Conservation (phyloP, 2,888 invertebrate species). For the Nysson spinosus region DNA sequence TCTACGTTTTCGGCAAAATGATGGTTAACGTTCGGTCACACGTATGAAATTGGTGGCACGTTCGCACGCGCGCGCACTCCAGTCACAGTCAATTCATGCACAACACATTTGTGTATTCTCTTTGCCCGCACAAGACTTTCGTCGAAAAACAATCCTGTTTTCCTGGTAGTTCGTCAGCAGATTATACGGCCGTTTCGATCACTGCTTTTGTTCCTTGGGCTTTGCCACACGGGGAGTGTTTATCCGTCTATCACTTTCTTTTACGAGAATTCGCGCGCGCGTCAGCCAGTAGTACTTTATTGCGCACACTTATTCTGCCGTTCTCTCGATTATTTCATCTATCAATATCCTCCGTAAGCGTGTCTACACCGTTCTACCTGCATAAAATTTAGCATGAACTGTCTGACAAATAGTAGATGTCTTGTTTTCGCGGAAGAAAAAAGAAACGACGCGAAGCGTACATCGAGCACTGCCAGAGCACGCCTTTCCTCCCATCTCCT, state of each 20-base stretch:
- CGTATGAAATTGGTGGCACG: constrained; percentile 45
- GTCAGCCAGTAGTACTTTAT: constrained; percentile 22
- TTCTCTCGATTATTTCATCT: constrained; percentile 9
- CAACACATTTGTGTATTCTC: constrained; percentile 26
- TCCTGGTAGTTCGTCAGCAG: background rate
- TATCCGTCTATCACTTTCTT: constrained; percentile 37
- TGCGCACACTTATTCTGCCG: constrained; percentile 29
- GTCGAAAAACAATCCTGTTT: constrained; percentile 19
- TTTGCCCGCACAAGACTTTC: constrained; percentile 1
- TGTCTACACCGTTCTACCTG: constrained; percentile 28
- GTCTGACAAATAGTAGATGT: constrained; percentile 37
- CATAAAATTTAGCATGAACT: constrained; percentile 31
- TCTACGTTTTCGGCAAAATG: constrained; percentile 22
- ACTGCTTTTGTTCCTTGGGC: constrained; percentile 5
- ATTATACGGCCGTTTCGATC: constrained; percentile 7
- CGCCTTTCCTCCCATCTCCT: constrained; percentile 45
- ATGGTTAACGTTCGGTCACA: constrained; percentile 44
- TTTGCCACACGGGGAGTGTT: constrained; percentile 20
- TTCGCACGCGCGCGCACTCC: constrained; percentile 45
- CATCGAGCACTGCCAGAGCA: constrained; percentile 40
- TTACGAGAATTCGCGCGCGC: constrained; percentile 38
- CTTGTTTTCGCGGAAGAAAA: constrained; percentile 49
- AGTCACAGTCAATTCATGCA: constrained; percentile 39
- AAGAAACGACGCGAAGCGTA: constrained; percentile 46
- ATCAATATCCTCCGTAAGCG: constrained; percentile 22